These are phyloP conservation scores for Tachyglossus aculeatus DNA, from an alignment of 2,797 vertebrate genomes.

Conservation along the genomic window DNA sequence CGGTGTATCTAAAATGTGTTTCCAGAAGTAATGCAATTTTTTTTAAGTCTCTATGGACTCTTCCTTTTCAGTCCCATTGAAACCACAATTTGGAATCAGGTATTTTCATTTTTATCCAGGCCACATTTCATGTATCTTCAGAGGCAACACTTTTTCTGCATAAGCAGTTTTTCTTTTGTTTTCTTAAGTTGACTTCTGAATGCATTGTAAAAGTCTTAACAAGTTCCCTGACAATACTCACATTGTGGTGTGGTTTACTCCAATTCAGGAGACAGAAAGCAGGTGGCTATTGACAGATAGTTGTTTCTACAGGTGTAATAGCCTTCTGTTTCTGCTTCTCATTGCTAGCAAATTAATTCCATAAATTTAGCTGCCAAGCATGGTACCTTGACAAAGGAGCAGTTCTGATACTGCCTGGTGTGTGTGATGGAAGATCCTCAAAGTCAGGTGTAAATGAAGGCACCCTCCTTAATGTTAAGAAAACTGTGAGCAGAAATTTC, in stretches of 20 bases:
- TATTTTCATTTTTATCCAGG: constrained; percentile 22
- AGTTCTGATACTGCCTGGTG: not conserved
- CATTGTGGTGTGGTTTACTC: not conserved
- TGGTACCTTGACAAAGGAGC: not conserved
- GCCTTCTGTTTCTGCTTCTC: not conserved
- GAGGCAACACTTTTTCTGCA: not conserved
- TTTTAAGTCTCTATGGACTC: not conserved
- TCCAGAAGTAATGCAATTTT: not conserved
- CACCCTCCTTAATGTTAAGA: no score
- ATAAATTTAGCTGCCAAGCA: constrained; percentile 14
- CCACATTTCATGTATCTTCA: constrained; percentile 15
- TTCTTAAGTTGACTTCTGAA: not conserved
- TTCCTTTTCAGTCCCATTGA: constrained; percentile 9
- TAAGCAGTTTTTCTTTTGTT: not conserved
- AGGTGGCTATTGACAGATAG: no score
- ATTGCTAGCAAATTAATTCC: not conserved
- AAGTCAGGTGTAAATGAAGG: not conserved
- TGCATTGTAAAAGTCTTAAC: not conserved
- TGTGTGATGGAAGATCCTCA: not conserved
- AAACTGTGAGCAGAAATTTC: not conserved
- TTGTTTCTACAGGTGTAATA: not conserved
- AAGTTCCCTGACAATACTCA: not conserved
- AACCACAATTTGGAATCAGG: not conserved
- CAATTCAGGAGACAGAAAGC: not conserved
- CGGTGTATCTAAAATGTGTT: constrained; percentile 21